These are phyloP conservation scores for Protophormia terraenovae DNA, from an alignment of 2,888 invertebrate species.

Conservation along the genomic window DNA sequence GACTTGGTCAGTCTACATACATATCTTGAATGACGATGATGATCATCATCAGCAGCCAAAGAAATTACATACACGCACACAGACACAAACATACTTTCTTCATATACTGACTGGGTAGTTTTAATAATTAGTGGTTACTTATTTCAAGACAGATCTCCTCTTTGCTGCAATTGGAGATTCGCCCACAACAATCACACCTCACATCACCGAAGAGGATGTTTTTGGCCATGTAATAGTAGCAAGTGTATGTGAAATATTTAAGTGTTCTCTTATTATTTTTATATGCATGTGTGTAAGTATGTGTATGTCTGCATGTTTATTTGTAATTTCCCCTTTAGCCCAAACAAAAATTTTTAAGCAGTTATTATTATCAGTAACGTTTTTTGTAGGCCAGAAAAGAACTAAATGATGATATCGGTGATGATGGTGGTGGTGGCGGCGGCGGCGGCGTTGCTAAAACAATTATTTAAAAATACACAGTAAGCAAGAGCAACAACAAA, in stretches of 20 bases:
- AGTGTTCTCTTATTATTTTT: neutral
- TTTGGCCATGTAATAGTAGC: neutral
- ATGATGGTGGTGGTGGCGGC: constrained; percentile 18
- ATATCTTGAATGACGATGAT: neutral
- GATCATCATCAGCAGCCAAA: neutral
- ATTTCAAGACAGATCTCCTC: constrained; percentile 17
- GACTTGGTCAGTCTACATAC: neutral
- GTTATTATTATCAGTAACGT: constrained; percentile 50
- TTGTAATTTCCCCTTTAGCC: constrained; percentile 52
- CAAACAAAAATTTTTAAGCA: constrained; percentile 44
- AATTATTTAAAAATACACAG: constrained; percentile 58
- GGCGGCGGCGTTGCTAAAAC: constrained; percentile 55
- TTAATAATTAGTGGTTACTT: constrained; percentile 44
- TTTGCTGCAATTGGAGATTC: constrained; percentile 27
- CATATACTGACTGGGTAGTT: constrained; percentile 13
- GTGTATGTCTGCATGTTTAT: constrained; percentile 37
- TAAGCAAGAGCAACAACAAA: constrained; percentile 40
- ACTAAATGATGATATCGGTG: constrained; percentile 36
- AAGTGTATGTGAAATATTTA: neutral
- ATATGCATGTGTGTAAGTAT: neutral
- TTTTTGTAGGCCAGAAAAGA: constrained; percentile 40
- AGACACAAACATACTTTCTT: neutral
- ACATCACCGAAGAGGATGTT: neutral
- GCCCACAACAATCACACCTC: constrained; percentile 52
- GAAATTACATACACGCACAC: constrained; percentile 21